Evolutionary conservation across 2,888 invertebrate genomes (phyloP).

Genomic region (Biston betularia): DNA sequence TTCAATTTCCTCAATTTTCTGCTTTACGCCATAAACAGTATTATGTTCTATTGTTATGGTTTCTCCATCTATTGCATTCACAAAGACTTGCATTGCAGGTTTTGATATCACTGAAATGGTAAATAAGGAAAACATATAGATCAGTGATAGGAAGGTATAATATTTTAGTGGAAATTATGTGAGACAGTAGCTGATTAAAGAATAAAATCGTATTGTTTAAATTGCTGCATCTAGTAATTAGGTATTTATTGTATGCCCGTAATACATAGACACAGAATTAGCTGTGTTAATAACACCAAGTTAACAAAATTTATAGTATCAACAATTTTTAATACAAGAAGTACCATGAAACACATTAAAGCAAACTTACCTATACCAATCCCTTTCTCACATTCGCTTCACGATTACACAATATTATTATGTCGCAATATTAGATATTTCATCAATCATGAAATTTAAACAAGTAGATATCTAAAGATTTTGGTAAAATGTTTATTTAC

Average conservation of each 20-base stretch:
- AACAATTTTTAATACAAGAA: too few species aligned
- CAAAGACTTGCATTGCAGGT: slow-evolving; percentile 9
- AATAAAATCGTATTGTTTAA: too few species aligned
- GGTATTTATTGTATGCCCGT: too few species aligned
- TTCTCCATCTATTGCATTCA: slow-evolving; percentile 4
- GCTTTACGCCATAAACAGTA: slow-evolving; percentile 3
- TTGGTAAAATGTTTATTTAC: too few species aligned
- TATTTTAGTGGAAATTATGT: too few species aligned
- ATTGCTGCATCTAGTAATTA: too few species aligned
- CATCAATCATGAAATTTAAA: too few species aligned
- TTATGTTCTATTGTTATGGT: slow-evolving; percentile 1
- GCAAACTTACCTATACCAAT: background rate
- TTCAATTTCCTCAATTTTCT: background rate
- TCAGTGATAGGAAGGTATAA: background rate
- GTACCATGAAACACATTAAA: background rate
- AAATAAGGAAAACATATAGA: background rate
- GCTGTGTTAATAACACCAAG: too few species aligned
- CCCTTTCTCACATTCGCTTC: background rate
- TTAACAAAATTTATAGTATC: too few species aligned
- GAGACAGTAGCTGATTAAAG: too few species aligned
- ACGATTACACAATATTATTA: slow-evolving; percentile 1
- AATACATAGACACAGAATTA: too few species aligned
- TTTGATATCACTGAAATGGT: background rate
- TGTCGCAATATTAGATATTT: background rate
- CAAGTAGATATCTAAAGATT: too few species aligned